Base-by-base conservation (phyloP, 2,888 invertebrate genomes). In the Heliconius charithonia region DNA sequence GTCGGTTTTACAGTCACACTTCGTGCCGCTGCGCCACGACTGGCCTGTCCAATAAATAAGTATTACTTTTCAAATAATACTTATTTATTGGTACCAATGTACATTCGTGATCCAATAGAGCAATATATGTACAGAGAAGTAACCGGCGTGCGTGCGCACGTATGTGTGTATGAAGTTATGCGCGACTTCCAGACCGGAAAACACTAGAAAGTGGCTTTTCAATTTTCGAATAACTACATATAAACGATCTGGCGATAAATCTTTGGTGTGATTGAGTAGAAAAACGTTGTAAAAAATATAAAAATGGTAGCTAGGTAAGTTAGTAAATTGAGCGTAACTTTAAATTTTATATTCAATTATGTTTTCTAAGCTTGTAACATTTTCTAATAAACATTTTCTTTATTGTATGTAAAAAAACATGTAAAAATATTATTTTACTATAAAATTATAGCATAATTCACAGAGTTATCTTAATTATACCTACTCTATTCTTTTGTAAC, bases 201-300 rank as follows among this genome's bases (percentile, higher is more conserved):
- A 93, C 92, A 87, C 90, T 94, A 94, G 94, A 95, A 95, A 95
- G 94, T 94, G 91, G 92, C 93, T 93, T 94, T 94, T 94, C 93
- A 93, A 93, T 93, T 92, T 90, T 89, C 92, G 89, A 93, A 95
- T 93, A 94, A 89, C 94, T 93, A 91, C 92, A 93, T 93, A 93
- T 91, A 89, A 82, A 73, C 66, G 78, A 77, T 77, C 66, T 76
- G 78, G 22, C 77, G 77, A 69, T 73, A 73, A 80, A 80, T 81
- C 80, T 78, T 75, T 51, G 10, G 65, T 62, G 73, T 76, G 76
- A 75, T 79, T 79, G 77, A 76, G 75, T 76, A 71, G 73, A 80
- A 78, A 78, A 81, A 79, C 59, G 59, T 66, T 59, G 16, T 32
- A 66, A 37, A 32, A 72, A 65, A 66, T 71, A 66, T 59, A 16